A percentile compares a stretch with the other conserved stretches of the same genome.
Evolutionary conservation across 2,113 vertebrate species (phyloP).

Genomic region (Myrmecobius fasciatus): DNA sequence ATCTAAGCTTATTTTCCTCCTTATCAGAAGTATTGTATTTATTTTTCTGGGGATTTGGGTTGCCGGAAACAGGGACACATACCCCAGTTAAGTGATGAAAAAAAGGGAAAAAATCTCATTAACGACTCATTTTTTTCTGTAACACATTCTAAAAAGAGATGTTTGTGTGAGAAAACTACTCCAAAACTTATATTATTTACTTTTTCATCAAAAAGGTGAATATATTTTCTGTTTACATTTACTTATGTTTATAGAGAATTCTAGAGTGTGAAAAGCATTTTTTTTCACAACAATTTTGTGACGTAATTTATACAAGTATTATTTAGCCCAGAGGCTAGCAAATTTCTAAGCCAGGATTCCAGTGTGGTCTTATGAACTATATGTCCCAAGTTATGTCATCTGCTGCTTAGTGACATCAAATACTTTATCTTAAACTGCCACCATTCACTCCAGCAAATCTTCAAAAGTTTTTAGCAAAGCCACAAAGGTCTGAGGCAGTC

Average conservation of each 20-base stretch:
- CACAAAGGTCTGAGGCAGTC: constrained; percentile 31
- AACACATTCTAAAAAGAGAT: neutral
- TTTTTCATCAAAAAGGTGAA: neutral
- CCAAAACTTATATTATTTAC: neutral
- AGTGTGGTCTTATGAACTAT: neutral
- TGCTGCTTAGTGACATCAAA: neutral
- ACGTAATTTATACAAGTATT: neutral
- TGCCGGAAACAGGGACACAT: neutral
- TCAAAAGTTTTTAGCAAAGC: neutral
- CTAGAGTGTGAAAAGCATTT: neutral
- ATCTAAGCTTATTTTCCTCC: neutral
- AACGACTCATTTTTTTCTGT: neutral
- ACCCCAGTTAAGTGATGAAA: neutral
- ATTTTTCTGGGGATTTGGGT: neutral
- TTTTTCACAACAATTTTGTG: neutral
- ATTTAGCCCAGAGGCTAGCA: neutral
- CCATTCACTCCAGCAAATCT: neutral
- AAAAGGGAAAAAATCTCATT: neutral
- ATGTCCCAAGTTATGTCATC: neutral
- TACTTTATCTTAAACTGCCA: neutral
- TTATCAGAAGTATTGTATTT: constrained; percentile 15
- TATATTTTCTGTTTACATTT: neutral
- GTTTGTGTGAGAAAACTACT: neutral
- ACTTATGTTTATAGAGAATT: neutral
- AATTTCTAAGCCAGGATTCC: neutral